Percentiles rank a stretch among this genome's conserved stretches.
These are phyloP conservation scores for Mobula birostris DNA, from an alignment of 2,113 vertebrate genomes.

Conservation along the genomic window DNA sequence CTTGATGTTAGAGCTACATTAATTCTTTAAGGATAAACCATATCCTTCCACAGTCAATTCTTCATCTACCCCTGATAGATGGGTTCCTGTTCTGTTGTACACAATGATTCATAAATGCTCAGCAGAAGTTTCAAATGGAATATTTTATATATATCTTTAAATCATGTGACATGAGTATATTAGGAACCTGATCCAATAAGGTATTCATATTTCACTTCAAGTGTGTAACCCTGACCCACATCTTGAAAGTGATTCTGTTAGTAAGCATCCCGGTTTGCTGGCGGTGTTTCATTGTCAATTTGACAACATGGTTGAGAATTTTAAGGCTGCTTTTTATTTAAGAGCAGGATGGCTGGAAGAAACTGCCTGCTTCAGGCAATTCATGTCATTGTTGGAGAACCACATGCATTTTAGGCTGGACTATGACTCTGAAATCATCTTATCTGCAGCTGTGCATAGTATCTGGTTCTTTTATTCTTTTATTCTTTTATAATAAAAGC, in stretches of 20 bases:
- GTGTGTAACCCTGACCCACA: neutral
- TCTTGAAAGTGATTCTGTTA: neutral
- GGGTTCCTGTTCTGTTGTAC: neutral
- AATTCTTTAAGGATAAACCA: neutral
- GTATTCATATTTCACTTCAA: neutral
- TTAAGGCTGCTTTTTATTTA: neutral
- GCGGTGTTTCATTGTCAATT: neutral
- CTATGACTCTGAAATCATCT: neutral
- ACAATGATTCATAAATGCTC: neutral
- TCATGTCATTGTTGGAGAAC: neutral
- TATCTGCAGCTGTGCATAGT: neutral
- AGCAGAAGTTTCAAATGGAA: neutral
- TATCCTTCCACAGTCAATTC: neutral
- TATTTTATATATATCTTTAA: neutral
- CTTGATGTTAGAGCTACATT: neutral
- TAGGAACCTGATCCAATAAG: neutral
- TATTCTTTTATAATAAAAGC: neutral
- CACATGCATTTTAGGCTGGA: neutral
- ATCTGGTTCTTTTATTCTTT: neutral
- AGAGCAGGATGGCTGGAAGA: neutral
- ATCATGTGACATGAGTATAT: neutral
- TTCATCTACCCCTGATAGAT: neutral
- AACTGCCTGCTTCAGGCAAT: neutral
- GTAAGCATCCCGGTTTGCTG: neutral
- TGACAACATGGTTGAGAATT: neutral